Evolutionary conservation across 2,888 invertebrate species (phyloP), one percentile per base, ranked within the genome.

Genomic region (Aspidiotus rigidus): DNA sequence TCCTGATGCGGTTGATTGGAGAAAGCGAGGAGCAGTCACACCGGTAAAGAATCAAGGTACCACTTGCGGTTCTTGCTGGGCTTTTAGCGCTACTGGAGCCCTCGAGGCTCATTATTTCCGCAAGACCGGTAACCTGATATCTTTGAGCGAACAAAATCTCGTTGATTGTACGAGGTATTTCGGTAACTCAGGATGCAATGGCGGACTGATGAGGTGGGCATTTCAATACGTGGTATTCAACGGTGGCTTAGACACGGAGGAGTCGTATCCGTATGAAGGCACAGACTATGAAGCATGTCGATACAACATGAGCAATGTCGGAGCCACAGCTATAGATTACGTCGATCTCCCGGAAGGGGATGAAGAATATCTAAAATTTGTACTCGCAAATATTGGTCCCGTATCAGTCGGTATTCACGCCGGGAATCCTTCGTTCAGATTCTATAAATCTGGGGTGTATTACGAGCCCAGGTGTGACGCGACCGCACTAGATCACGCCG

Each of bases 141-240:
- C 93, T 0, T 83, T 95, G 13, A 93, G 92, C 73, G 94, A 95
- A 80, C 94, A 95, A 81, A 93, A 95, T 80, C 82, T 95, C 72
- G 82, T 95, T 69, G 94, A 95, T 80, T 95, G 94, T 77, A 92
- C 93, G 2, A 75, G 78, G 2, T 81, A 83, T 72, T 94, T 88
- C 77, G 93, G 90, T 56, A 94, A 94, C 80, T 86, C 90, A 76
- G 94, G 94, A 67, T 95, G 94, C 80, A 86, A 89, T 75, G 94
- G 94, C 64, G 93, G 93, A 72, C 77, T 85, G 54, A 85, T 86
- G 86, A 90, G 92, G 80, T 83, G 88, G 76, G 92, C 93, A 69
- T 93, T 93, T 83, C 81, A 84, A 75, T 93, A 92, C 77, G 84
- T 93, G 74, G 87, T 85, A 78, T 86, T 86, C 71, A 93, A 93